phyloP scores from a whole-genome alignment of 2,113 vertebrate genomes.

The Nyctereutes procyonoides region DNA sequence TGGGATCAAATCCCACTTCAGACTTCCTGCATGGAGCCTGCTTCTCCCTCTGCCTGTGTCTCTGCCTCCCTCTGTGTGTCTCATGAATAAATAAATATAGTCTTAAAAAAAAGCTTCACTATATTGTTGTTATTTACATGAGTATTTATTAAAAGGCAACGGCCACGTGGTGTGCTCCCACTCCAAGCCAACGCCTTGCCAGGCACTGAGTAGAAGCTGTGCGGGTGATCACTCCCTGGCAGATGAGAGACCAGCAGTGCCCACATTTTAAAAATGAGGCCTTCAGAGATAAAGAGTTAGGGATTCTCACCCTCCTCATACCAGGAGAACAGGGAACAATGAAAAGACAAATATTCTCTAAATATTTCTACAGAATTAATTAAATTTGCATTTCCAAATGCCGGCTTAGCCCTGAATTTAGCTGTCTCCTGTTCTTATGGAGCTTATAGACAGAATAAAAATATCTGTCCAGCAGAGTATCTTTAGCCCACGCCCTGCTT shows the following conservation, averaged over 20 bases:
- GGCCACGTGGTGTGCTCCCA: fast-evolving
- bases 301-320: neutral
- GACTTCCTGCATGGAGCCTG: too few relatives aligned
- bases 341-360: slow-evolving; percentile 11
- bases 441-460: neutral
- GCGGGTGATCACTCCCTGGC: fast-evolving
- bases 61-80: too few relatives aligned
- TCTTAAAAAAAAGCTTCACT: neutral
- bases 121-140: neutral
- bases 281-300: neutral
- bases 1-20: too few relatives aligned
- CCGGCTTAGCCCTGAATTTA: neutral
- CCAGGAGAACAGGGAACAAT: neutral
- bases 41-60: too few relatives aligned
- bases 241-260: neutral
- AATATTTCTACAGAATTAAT: slow-evolving; percentile 1
- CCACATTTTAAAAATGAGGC: neutral
- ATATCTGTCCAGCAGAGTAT: neutral
- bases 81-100: too few relatives aligned
- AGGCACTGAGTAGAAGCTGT: fast-evolving
- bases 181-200: neutral
- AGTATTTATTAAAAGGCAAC: neutral
- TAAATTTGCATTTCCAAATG: slow-evolving; percentile 37
- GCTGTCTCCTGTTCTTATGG: slow-evolving; percentile 28
- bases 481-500: neutral